Evolutionary conservation across 1,140 invertebrate genomes (phyloP).

Genomic region (Rhopalosiphum padi): DNA sequence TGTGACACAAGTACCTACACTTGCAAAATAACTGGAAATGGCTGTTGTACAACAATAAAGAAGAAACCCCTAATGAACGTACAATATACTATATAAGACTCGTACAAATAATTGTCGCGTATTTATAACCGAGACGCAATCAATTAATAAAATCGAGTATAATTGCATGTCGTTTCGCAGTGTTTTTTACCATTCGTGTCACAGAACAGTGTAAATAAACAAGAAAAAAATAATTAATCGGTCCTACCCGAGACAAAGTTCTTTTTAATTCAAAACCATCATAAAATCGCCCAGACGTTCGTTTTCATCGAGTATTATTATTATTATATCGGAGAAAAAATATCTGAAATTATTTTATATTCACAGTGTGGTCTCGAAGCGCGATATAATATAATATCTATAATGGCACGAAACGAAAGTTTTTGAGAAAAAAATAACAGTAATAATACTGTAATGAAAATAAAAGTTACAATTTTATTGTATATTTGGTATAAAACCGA

Average conservation of each 20-base stretch:
- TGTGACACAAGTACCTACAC: background rate
- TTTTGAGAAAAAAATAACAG: background rate
- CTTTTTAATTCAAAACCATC: background rate
- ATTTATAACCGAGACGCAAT: background rate
- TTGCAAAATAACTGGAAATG: background rate
- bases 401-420: background rate
- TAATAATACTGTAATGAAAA: constrained; percentile 7
- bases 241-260: background rate
- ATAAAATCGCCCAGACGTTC: background rate
- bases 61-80: background rate
- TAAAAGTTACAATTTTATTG: constrained; percentile 16
- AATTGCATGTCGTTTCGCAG: background rate
- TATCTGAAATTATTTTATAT: constrained; percentile 15
- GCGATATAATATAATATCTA: background rate
- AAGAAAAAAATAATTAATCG: background rate
- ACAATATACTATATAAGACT: background rate
- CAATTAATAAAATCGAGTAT: background rate
- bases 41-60: background rate
- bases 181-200: background rate
- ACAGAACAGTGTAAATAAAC: background rate
- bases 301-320: background rate
- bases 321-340: background rate
- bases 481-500: background rate
- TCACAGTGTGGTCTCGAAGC: background rate
- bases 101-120: background rate